Evolutionary conservation across 2,113 vertebrate species (phyloP).

Genomic region (Tetrax tetrax): DNA sequence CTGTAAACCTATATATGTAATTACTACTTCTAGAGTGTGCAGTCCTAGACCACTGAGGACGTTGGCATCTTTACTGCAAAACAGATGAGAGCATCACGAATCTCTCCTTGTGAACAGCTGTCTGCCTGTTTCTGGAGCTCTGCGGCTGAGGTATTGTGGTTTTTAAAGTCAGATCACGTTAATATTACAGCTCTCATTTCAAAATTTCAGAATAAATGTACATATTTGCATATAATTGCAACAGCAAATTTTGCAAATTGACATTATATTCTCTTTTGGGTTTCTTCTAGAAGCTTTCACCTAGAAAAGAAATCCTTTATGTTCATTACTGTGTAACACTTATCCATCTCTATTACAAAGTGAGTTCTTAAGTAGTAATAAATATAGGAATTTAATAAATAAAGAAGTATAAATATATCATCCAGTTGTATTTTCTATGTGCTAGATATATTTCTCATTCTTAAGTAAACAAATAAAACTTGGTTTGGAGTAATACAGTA

Average conservation of each 20-base stretch:
- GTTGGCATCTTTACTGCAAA: background rate
- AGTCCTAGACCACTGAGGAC: background rate
- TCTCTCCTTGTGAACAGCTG: background rate
- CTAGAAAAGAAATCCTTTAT: background rate
- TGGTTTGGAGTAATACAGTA: background rate
- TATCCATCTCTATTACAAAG: background rate
- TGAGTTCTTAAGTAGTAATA: background rate
- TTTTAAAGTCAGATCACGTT: background rate
- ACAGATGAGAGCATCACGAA: background rate
- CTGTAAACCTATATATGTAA: background rate
- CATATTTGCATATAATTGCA: background rate
- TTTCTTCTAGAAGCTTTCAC: background rate
- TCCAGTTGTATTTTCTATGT: background rate
- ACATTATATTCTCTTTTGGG: background rate
- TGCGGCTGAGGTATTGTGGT: background rate
- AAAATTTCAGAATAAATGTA: background rate
- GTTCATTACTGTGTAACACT: background rate
- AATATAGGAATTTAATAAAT: background rate
- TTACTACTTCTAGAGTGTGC: background rate
- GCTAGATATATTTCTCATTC: background rate
- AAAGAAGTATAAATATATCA: background rate
- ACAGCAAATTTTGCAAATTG: background rate
- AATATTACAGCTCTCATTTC: background rate
- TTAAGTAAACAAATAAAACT: background rate
- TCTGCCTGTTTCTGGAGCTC: background rate